A percentile compares a stretch with the other conserved stretches of the same genome.
Conservation (phyloP, 30 jellyfish, hydroid and myxozoan genomes). For the Hydra vulgaris region DNA sequence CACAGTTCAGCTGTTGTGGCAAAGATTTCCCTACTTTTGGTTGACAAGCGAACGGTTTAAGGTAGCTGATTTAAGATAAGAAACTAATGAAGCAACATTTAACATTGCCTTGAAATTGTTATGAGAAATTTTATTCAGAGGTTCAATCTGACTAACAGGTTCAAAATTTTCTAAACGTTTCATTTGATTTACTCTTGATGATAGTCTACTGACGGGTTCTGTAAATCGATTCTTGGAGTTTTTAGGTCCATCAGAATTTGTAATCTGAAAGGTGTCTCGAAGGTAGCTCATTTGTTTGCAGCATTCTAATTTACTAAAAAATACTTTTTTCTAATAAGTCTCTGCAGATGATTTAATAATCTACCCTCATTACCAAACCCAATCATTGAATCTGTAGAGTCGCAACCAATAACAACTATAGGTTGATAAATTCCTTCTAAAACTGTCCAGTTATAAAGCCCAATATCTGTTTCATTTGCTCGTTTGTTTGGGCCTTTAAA, state of each 20-base stretch:
- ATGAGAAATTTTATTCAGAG: background rate
- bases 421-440: too few relatives aligned
- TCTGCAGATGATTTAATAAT: background rate
- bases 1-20: too few relatives aligned
- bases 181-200: background rate
- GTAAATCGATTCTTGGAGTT: background rate
- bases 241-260: background rate
- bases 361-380: background rate
- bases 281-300: background rate
- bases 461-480: too few relatives aligned
- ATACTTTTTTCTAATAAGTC: background rate
- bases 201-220: background rate
- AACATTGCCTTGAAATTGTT: too few relatives aligned
- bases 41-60: too few relatives aligned
- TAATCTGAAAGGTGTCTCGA: background rate
- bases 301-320: background rate
- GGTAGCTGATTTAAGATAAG: too few relatives aligned
- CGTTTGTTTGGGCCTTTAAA: too few relatives aligned
- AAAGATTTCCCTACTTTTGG: too few relatives aligned
- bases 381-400: background rate
- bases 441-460: too few relatives aligned
- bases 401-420: background rate
- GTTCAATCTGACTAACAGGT: background rate
- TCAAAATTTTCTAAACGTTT: background rate
- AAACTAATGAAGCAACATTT: too few relatives aligned